These are phyloP conservation scores for Micromesistius poutassou DNA, from an alignment of 2,797 vertebrate species.

Conservation along the genomic window DNA sequence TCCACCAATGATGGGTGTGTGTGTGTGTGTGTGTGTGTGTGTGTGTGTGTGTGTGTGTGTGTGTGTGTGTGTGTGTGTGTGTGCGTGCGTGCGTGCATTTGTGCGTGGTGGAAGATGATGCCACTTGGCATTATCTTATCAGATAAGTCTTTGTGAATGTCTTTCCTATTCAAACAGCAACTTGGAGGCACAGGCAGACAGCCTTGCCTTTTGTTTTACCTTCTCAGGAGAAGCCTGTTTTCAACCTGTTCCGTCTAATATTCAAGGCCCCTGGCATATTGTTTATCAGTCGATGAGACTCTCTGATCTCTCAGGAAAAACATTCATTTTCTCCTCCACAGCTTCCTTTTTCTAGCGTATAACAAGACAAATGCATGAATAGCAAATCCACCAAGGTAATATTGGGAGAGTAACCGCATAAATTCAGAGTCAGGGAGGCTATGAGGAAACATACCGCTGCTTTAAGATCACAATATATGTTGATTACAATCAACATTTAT, in stretches of 20 bases:
- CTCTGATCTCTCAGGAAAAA: conserved; percentile 40
- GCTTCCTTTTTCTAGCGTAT: background rate
- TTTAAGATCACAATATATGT: background rate
- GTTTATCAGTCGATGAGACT: conserved; percentile 37
- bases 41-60: background rate
- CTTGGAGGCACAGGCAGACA: conserved; percentile 37
- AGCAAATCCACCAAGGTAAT: background rate
- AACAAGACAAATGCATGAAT: background rate
- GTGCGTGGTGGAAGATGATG: conserved; percentile 23
- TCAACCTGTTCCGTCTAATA: conserved; percentile 48
- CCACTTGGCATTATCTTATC: conserved; percentile 43
- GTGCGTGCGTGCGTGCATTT: background rate
- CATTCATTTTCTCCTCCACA: background rate
- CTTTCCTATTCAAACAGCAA: conserved; percentile 46
- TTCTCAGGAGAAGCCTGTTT: conserved; percentile 52
- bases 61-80: background rate
- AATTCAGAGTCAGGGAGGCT: too few relatives aligned
- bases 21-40: background rate
- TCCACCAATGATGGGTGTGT: too few relatives aligned
- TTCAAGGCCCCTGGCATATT: conserved; percentile 41
- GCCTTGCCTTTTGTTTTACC: conserved; percentile 51
- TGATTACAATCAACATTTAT: background rate
- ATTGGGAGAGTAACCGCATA: background rate
- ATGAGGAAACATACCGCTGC: background rate
- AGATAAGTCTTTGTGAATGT: conserved; percentile 54